Evolutionary conservation across 1,140 invertebrate species (phyloP).

Genomic region (Aplysia californica): DNA sequence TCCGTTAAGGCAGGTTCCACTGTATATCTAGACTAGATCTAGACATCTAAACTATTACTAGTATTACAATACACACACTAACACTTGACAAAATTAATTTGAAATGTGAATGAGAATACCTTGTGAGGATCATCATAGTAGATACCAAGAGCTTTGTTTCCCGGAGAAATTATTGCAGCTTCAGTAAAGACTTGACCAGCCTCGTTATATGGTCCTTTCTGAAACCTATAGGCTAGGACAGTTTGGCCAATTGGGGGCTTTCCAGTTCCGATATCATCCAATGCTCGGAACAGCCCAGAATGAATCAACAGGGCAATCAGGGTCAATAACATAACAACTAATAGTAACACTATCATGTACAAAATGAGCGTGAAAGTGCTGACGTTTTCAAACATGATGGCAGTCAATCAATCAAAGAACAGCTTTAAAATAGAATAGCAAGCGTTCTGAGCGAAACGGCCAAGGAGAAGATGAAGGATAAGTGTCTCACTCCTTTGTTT

Average conservation of each 20-base stretch:
- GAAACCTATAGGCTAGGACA: conserved; percentile 67
- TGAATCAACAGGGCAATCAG: conserved; percentile 53
- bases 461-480: too few relatives aligned
- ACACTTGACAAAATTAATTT: too few relatives aligned
- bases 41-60: too few relatives aligned
- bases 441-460: too few relatives aligned
- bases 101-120: too few relatives aligned
- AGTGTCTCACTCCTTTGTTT: too few relatives aligned
- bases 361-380: conserved; percentile 47
- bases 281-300: conserved; percentile 59
- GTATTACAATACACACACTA: too few relatives aligned
- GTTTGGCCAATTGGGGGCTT: conserved; percentile 61
- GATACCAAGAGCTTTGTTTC: conserved; percentile 64
- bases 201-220: conserved; percentile 67
- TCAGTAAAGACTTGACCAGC: conserved; percentile 66
- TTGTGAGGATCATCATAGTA: conserved; percentile 69
- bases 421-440: too few relatives aligned
- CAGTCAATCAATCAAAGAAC: too few relatives aligned
- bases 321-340: conserved; percentile 37
- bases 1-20: too few relatives aligned
- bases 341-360: conserved; percentile 39
- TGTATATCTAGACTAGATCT: too few relatives aligned
- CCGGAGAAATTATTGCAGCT: conserved; percentile 57
- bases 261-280: conserved; percentile 58
- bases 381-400: conserved; percentile 41